A percentile compares a stretch with the other conserved stretches of the same genome.
Evolutionary conservation across 2,797 vertebrate genomes (phyloP).

Genomic region (Cyclura pinguis): DNA sequence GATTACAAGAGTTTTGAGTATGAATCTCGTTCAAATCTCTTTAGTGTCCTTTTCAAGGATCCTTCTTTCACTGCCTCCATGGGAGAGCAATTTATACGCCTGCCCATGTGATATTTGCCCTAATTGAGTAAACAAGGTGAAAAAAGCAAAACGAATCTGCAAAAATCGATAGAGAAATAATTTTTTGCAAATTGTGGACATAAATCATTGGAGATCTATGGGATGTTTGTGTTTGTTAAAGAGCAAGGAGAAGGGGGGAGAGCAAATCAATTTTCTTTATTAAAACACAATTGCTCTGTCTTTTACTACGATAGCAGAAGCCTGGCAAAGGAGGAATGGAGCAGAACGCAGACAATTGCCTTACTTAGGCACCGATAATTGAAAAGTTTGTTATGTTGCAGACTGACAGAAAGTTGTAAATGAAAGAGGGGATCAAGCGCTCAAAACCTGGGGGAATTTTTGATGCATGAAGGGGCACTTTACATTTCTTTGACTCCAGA

Average conservation of each 20-base stretch:
- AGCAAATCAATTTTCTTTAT: conserved; percentile 79
- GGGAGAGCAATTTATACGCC: conserved; percentile 68
- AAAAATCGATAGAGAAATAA: conserved; percentile 82
- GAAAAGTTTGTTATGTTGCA: fast-evolving
- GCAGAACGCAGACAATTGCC: conserved; percentile 8
- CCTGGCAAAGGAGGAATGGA: not conserved
- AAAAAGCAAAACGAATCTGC: conserved; percentile 76
- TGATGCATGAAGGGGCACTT: not conserved
- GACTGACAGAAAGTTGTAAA: conserved; percentile 13
- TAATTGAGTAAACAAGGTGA: conserved; percentile 76
- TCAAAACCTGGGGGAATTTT: not conserved
- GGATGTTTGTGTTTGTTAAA: conserved; percentile 69
- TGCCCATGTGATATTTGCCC: conserved; percentile 61
- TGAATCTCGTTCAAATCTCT: not conserved
- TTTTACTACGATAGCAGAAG: conserved; percentile 64
- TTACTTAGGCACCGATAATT: not conserved
- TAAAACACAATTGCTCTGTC: conserved; percentile 75
- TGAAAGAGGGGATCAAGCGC: not conserved
- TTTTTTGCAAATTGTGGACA: conserved; percentile 77
- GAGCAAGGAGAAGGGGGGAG: conserved; percentile 73
- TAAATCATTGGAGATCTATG: conserved; percentile 78
- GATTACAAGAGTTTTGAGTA: not conserved
- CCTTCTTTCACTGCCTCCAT: conserved; percentile 9
- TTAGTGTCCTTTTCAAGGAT: not conserved
- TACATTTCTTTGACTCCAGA: not conserved